Evolutionary conservation across 2,113 vertebrate genomes (phyloP).

Genomic region (Oenanthe oenanthe): DNA sequence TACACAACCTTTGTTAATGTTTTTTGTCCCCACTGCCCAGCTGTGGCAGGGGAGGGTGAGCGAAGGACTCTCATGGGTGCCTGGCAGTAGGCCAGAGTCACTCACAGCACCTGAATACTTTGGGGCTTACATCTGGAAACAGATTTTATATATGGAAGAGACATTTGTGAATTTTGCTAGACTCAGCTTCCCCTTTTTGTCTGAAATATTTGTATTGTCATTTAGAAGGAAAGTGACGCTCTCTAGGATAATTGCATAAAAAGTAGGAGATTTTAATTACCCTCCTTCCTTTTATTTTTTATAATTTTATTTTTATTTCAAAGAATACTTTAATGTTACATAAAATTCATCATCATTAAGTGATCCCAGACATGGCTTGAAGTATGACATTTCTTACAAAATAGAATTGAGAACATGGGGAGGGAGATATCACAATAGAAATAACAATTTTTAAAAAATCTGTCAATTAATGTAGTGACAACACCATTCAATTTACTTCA

Average conservation of each 20-base stretch:
- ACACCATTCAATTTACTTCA: neutral
- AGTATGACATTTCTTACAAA: neutral
- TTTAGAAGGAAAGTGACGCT: neutral
- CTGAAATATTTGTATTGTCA: neutral
- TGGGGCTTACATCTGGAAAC: fast-evolving
- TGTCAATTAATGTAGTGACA: neutral
- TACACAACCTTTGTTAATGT: too few species aligned
- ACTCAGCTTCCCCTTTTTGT: neutral
- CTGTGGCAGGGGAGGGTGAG: neutral
- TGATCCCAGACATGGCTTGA: neutral
- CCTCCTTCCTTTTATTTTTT: neutral
- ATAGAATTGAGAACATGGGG: neutral
- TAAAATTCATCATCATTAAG: neutral
- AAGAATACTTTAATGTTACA: neutral
- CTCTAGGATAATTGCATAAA: neutral
- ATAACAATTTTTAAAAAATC: neutral
- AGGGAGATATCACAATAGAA: neutral
- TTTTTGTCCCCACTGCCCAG: fast-evolving
- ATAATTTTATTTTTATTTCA: neutral
- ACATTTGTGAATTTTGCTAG: neutral
- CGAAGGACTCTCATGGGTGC: fast-evolving
- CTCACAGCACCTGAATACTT: neutral
- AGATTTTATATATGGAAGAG: neutral
- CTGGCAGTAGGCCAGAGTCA: neutral
- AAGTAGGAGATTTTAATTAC: neutral